Evolutionary conservation across 2,888 invertebrate species (phyloP).

Genomic region (Sarcophaga variegata): DNA sequence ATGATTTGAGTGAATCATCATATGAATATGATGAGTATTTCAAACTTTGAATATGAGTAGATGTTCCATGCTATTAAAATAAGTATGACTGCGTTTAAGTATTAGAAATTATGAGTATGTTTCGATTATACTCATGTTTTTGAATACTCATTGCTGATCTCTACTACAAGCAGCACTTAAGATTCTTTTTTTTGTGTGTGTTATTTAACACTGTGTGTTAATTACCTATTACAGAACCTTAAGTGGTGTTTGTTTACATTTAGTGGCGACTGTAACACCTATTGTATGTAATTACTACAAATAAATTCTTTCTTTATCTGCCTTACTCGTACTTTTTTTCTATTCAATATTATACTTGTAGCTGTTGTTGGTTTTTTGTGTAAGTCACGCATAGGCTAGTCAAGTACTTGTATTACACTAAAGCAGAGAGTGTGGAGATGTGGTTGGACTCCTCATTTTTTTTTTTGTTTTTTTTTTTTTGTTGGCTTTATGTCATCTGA

Average conservation of each 20-base stretch:
- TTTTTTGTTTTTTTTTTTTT: not conserved
- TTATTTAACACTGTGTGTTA: no score
- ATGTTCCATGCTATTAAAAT: no score
- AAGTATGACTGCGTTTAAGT: no score
- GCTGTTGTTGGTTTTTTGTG: not conserved
- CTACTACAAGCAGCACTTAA: no score
- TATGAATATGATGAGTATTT: no score
- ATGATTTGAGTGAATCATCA: no score
- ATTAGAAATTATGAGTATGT: no score
- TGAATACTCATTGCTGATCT: no score
- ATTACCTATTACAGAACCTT: not conserved
- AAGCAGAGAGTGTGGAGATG: not conserved
- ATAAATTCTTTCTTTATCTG: not conserved
- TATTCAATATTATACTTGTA: not conserved
- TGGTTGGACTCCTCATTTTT: not conserved
- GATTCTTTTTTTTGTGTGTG: no score
- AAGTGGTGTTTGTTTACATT: not conserved
- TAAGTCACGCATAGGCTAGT: slow-evolving; percentile 1
- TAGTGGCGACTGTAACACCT: not conserved
- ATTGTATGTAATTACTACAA: slow-evolving; percentile 44
- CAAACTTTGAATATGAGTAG: no score
- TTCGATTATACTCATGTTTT: no score
- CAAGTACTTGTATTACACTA: not conserved
- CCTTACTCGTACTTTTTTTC: not conserved
- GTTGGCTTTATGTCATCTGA: slow-evolving; percentile 42